These are phyloP conservation scores for Holcopasites calliopsidis DNA, from an alignment of 1,140 invertebrate genomes.

Conservation along the genomic window DNA sequence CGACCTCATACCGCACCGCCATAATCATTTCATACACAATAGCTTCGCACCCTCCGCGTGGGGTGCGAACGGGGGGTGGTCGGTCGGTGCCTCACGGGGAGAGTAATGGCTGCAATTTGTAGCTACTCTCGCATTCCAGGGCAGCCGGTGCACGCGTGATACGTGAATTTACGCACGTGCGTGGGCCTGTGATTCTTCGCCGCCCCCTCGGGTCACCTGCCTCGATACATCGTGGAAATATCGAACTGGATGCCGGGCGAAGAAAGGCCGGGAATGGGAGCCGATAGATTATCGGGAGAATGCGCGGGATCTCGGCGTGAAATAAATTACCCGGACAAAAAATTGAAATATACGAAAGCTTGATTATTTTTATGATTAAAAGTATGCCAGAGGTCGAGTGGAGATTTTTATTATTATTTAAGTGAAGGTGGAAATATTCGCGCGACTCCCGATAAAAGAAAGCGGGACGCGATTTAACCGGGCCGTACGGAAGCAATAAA, in stretches of 20 bases:
- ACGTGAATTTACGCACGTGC: slow-evolving; percentile 67
- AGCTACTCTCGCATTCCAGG: slow-evolving; percentile 67
- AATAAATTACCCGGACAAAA: no score
- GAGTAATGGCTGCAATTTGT: slow-evolving; percentile 77
- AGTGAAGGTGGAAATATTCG: not conserved
- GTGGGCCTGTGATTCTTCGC: slow-evolving; percentile 38
- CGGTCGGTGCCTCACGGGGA: slow-evolving; percentile 54
- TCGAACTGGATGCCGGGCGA: not conserved
- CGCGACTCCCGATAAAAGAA: not conserved
- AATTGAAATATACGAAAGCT: no score
- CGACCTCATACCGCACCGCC: slow-evolving; percentile 71
- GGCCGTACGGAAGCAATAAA: slow-evolving; percentile 13
- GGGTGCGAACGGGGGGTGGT: slow-evolving; percentile 12
- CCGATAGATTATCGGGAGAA: not conserved
- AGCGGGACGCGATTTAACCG: not conserved
- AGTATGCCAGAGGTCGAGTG: no score
- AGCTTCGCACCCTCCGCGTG: slow-evolving; percentile 65
- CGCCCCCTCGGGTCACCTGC: not conserved
- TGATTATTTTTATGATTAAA: not conserved
- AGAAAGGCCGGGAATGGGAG: not conserved
- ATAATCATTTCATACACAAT: slow-evolving; percentile 77
- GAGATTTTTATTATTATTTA: not conserved
- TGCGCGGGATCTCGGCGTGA: no score
- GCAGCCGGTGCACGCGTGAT: slow-evolving; percentile 63
- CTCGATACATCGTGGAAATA: slow-evolving; percentile 10